phyloP scores from a whole-genome alignment of 1,140 invertebrate genomes.

The Eriocheir sinensis region DNA sequence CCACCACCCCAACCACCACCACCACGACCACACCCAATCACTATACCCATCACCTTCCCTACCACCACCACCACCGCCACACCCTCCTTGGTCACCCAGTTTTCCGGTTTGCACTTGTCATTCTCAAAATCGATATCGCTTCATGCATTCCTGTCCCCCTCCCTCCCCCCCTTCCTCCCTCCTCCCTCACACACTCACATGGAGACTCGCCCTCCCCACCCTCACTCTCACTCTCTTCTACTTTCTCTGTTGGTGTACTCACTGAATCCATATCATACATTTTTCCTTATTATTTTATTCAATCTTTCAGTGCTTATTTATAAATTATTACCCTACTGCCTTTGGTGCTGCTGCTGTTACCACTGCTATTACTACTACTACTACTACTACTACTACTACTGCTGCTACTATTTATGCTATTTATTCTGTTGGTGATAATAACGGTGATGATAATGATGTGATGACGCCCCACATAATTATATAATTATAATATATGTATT shows the following conservation, averaged over 20 bases:
- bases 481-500: not conserved
- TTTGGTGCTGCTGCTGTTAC: not conserved
- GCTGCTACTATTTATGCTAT: not conserved
- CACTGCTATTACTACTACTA: not conserved
- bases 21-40: not conserved
- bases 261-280: not conserved
- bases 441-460: not conserved
- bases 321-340: not conserved
- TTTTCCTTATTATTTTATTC: not conserved
- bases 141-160: not conserved
- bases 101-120: not conserved
- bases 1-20: not conserved
- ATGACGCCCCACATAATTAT: not conserved
- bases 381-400: not conserved
- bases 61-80: not conserved
- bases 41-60: not conserved
- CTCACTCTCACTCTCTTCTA: not conserved
- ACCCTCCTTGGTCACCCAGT: not conserved
- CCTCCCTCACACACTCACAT: not conserved
- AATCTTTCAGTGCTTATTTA: not conserved
- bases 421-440: not conserved
- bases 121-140: not conserved
- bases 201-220: not conserved
- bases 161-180: not conserved
- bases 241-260: not conserved